Evolutionary conservation across 2,113 vertebrate genomes (phyloP), one percentile per base, ranked within the genome.

Genomic region (Megalops atlanticus): DNA sequence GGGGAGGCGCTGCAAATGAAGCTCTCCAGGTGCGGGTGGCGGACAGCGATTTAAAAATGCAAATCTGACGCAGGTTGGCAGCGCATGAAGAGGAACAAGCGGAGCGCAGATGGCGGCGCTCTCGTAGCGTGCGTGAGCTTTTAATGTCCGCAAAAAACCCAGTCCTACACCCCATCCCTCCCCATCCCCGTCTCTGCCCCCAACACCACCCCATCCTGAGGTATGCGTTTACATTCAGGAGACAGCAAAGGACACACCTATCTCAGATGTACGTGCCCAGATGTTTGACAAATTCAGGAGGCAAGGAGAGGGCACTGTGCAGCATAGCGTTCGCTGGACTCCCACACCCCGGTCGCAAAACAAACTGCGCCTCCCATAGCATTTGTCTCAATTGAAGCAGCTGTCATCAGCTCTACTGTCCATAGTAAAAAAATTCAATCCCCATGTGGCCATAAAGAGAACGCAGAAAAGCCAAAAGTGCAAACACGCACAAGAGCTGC

Each of bases 401-500:
- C 47, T 80, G 68, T 52, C 41, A 38, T 72, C 70, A 11, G 35
- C 15, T 38, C 45, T 1, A 15, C 33, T 80, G 21, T 52, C 11
- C 78, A 38, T 39, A 38, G 21, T 14, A 49, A 45, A 52, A 41
- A 5, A 35, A 35, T 18, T 16, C 11, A 36, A 35, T 12, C 68
- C 35, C 36, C 69, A 3, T 33, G 38, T 70, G 58, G 24, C 0
- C 40, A 27, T 11, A 14, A 27, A n/a, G 4, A 21, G 35, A 40
- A 36, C 47, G 35, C 69, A n/a, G 4, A 52, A 69, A 31, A 38
- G 18, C 33, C 38, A 14, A 68, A 68, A 68, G 12, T 14, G 58
- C 58, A 68, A n/a, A 68, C 27, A 68, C 58, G 12, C 45, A 49
- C 31, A 24, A 71, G 77, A 49, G 83, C 73, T 84, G n/a, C 71